A percentile compares a stretch with the other conserved stretches of the same genome.
These are phyloP conservation scores for Hydractinia symbiolongicarpus DNA, from an alignment of 30 jellyfish, hydroid and myxozoan species.

Conservation along the genomic window DNA sequence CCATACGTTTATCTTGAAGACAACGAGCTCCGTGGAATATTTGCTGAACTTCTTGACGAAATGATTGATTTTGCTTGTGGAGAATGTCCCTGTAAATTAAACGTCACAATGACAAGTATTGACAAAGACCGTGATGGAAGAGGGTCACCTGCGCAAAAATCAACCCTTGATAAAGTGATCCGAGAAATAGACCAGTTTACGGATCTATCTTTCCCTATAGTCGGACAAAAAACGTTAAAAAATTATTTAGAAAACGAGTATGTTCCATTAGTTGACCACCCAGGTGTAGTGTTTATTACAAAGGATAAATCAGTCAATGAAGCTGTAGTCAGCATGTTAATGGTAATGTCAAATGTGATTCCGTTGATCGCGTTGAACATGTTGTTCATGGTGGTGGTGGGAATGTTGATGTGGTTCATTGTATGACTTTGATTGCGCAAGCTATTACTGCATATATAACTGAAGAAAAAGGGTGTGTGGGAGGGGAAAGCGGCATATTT, in stretches of 20 bases:
- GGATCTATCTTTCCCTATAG: conserved; percentile 3
- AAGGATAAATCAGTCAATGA: not conserved
- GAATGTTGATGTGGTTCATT: conserved; percentile 9
- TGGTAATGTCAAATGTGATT: not conserved
- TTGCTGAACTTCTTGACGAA: not conserved
- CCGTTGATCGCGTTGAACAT: conserved; percentile 9
- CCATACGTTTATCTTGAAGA: conserved; percentile 5
- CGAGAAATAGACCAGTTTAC: not conserved
- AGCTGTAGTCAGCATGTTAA: not conserved
- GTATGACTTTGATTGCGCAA: not conserved
- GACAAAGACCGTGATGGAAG: not conserved
- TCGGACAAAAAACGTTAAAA: not conserved
- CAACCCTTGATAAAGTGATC: not conserved
- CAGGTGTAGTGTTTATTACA: conserved; percentile 22
- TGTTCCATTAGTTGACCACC: not conserved
- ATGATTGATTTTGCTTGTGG: conserved; percentile 11
- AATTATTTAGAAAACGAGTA: not conserved
- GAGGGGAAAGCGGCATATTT: too few species aligned
- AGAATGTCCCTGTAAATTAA: not conserved
- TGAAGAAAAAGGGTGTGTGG: too few species aligned
- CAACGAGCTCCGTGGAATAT: not conserved
- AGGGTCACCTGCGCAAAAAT: not conserved
- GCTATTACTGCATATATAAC: too few species aligned
- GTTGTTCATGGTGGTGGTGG: not conserved
- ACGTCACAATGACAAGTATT: not conserved